These are phyloP conservation scores for Pteropus rufus DNA, from an alignment of 2,797 vertebrate genomes.

Conservation along the genomic window DNA sequence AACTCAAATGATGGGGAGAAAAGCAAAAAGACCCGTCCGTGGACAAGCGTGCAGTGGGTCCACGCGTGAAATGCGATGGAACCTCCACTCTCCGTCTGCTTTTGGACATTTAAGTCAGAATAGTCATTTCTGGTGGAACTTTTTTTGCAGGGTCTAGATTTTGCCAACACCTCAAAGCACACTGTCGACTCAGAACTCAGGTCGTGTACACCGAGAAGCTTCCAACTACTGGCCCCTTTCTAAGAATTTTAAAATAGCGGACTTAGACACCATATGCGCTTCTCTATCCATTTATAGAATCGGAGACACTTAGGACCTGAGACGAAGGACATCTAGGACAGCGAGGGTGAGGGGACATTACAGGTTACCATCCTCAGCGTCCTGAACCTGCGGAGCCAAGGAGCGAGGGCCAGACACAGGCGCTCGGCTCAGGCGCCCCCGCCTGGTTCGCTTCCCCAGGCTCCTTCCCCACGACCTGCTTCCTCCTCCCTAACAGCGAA, in stretches of 20 bases:
- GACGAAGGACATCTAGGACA: neutral
- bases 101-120: neutral
- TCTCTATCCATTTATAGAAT: neutral
- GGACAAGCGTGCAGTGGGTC: neutral
- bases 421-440: fast-evolving
- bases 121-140: neutral
- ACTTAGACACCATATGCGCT: neutral
- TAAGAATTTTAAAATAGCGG: neutral
- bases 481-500: too few relatives aligned
- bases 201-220: neutral
- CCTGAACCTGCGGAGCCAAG: fast-evolving
- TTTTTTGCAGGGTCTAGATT: neutral
- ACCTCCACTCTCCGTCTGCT: neutral
- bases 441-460: fast-evolving
- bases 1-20: neutral
- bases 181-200: neutral
- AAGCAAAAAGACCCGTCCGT: neutral
- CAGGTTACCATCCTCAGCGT: too few relatives aligned
- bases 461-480: fast-evolving
- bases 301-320: neutral
- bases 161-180: neutral
- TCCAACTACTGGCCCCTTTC: neutral
- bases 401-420: neutral
- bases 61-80: too few relatives aligned
- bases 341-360: neutral